Conservation (phyloP, 1,140 invertebrate species). For the Vollenhovia emeryi region DNA sequence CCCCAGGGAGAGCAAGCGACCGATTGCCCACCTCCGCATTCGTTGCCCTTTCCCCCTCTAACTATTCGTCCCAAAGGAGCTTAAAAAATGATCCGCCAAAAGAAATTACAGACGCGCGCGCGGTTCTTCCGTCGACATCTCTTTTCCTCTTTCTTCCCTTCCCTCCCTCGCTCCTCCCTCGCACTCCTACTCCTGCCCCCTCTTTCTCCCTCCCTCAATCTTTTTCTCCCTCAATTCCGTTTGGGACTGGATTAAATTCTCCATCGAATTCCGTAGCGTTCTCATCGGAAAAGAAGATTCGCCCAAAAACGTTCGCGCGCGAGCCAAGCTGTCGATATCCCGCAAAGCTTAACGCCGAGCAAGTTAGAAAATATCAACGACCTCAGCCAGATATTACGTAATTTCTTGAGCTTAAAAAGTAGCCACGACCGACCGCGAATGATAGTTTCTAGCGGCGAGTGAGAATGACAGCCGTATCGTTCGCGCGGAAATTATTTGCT, state of each 20-base stretch:
- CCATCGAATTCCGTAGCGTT: slow-evolving; percentile 56
- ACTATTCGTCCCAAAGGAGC: slow-evolving; percentile 64
- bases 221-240: slow-evolving; percentile 46
- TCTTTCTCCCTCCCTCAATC: slow-evolving; percentile 52
- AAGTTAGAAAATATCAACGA: slow-evolving; percentile 41
- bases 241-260: slow-evolving; percentile 63
- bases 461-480: slow-evolving; percentile 45
- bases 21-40: slow-evolving; percentile 32
- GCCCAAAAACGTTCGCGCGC: slow-evolving; percentile 25
- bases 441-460: neutral
- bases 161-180: neutral
- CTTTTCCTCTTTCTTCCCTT: neutral
- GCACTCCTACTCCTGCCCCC: neutral
- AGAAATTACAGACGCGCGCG: slow-evolving; percentile 70
- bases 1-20: slow-evolving; percentile 65
- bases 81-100: slow-evolving; percentile 72
- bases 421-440: no score
- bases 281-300: slow-evolving; percentile 29
- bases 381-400: slow-evolving; percentile 18
- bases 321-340: slow-evolving; percentile 25
- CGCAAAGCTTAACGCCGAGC: neutral
- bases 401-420: slow-evolving; percentile 29
- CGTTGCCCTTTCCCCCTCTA: slow-evolving; percentile 19
- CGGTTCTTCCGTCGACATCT: slow-evolving; percentile 49
- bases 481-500: slow-evolving; percentile 14